Conservation (phyloP, 2,113 vertebrate species). For the Plecotus auritus region DNA sequence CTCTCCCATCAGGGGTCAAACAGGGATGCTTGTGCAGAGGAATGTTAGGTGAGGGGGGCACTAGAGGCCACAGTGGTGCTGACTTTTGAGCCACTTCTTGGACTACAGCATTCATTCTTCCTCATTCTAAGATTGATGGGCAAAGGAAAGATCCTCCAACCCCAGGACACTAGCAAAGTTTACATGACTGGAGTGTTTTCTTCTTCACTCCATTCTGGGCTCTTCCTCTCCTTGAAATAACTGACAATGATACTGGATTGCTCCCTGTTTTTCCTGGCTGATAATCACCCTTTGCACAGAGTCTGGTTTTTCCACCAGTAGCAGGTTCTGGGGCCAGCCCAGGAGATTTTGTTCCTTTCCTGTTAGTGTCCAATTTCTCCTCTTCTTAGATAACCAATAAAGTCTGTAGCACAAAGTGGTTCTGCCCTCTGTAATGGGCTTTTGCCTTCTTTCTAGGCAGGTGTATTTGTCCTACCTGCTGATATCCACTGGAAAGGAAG, state of each 20-base stretch:
- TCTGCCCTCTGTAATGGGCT: not conserved
- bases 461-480: not conserved
- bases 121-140: not conserved
- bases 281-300: not conserved
- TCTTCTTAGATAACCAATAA: not conserved
- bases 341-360: not conserved
- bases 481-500: not conserved
- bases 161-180: not conserved
- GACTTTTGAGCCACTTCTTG: not conserved
- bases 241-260: not conserved
- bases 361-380: not conserved
- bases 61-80: not conserved
- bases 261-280: constrained; percentile 5
- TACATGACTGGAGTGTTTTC: not conserved
- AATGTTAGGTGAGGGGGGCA: not conserved
- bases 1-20: constrained; percentile 53
- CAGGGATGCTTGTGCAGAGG: not conserved
- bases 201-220: not conserved
- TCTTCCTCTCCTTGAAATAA: not conserved
- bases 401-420: not conserved
- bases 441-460: not conserved
- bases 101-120: not conserved
- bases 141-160: not conserved
- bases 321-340: not conserved
- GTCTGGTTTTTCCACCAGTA: constrained; percentile 10